A percentile compares a stretch with the other conserved stretches of the same genome.
Evolutionary conservation across 2,113 vertebrate genomes (phyloP).

Genomic region (Sinocyclocheilus maitianheensis): DNA sequence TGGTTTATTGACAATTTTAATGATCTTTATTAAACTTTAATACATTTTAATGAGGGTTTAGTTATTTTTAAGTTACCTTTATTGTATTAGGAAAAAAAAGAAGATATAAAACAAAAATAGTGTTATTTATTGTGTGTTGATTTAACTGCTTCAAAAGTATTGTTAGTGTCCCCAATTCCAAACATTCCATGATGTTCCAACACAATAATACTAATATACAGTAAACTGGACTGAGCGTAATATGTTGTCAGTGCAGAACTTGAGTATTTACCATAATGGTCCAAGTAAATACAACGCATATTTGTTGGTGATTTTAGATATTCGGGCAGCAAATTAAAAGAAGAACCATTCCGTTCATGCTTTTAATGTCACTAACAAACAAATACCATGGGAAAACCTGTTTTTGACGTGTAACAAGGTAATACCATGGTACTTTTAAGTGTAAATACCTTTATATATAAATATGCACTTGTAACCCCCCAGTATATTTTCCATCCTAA

Average conservation of each 20-base stretch:
- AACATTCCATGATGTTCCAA: too few species aligned
- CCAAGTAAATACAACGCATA: not conserved
- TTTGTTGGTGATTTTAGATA: not conserved
- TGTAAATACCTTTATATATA: not conserved
- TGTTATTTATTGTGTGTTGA: not conserved
- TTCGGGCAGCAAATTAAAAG: not conserved
- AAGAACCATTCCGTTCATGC: not conserved
- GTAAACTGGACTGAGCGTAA: not conserved
- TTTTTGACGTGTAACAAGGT: too few species aligned
- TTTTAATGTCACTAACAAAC: not conserved
- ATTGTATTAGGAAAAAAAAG: not conserved
- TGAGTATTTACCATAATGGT: not conserved
- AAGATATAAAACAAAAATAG: not conserved
- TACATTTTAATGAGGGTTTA: not conserved
- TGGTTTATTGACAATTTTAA: not conserved
- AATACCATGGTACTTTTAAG: not conserved
- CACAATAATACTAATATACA: not conserved
- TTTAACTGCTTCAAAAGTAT: too few species aligned
- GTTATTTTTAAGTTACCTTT: not conserved
- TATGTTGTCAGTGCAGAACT: not conserved
- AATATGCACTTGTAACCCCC: not conserved
- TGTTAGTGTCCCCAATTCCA: too few species aligned
- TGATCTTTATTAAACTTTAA: not conserved
- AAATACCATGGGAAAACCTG: not conserved
- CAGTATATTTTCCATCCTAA: too few species aligned